Percentiles rank a stretch among this genome's conserved stretches.
Conservation (phyloP, 2,888 invertebrate species). For the Ditylenchus weischeri region DNA sequence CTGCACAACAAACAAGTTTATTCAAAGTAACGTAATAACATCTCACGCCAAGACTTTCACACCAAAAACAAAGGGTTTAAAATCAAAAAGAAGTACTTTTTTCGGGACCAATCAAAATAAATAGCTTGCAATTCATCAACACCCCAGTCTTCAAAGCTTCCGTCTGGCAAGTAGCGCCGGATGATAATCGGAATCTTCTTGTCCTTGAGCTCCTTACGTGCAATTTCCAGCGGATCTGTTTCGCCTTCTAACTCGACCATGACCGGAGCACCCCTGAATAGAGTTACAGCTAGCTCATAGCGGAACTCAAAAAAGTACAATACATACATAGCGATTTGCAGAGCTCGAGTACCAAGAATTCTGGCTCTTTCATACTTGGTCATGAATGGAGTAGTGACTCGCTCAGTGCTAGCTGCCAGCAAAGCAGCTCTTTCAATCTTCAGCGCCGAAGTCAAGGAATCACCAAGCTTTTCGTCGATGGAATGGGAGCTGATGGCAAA, state of each 20-base stretch:
- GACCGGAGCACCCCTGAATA: constrained; percentile 79
- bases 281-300: too few relatives aligned
- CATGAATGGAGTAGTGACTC: constrained; percentile 96
- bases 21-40: too few relatives aligned
- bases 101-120: too few relatives aligned
- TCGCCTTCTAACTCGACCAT: constrained; percentile 99
- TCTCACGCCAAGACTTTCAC: too few relatives aligned
- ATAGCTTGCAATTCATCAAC: constrained; percentile 95
- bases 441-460: too few relatives aligned
- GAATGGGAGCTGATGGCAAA: too few relatives aligned
- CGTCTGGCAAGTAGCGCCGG: constrained; percentile 90
- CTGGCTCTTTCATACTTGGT: constrained; percentile 92
- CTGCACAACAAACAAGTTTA: too few relatives aligned
- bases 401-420: constrained; percentile 65
- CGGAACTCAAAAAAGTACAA: too few relatives aligned
- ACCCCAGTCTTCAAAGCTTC: constrained; percentile 98
- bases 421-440: too few relatives aligned
- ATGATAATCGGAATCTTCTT: constrained; percentile 92
- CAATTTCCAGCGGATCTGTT: constrained; percentile 95
- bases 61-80: too few relatives aligned
- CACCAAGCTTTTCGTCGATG: too few relatives aligned
- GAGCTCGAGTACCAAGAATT: constrained; percentile 87
- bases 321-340: constrained; percentile 88
- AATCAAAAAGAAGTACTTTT: constrained; percentile 3
- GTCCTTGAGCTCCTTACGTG: constrained; percentile 91